Base-by-base conservation (phyloP, 2,888 invertebrate species). In the Troides helena region DNA sequence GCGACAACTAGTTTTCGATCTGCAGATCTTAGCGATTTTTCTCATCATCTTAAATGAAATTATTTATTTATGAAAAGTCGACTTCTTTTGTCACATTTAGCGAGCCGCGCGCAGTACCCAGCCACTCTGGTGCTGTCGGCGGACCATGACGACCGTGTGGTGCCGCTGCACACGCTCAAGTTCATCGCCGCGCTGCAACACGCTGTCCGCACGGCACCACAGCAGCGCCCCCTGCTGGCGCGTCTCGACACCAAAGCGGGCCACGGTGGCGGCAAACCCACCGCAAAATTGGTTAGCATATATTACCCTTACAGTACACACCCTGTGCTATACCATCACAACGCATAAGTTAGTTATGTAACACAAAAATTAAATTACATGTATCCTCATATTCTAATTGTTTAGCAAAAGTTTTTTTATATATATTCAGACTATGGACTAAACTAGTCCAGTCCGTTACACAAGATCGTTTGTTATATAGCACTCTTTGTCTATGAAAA, bases 71-170 rank as follows among this genome's bases (percentile, higher is more conserved):
- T 0, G 10, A 39, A 39, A 39, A 10, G 39, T 39, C 8, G 39
- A 39, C 10, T 39, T 0, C 30, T 30, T 39, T 39, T 39, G 39
- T 39, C 61, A 56, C 18, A 30, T n/a, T 23, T 60, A 71, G 69
- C 56, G 74, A 86, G 82, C 25, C 85, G 87, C 10, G 84, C 85
- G 14, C 95, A 98, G 88, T 99, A 99, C 94, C 99, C 99, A 8
- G 96, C 99, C 23, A 96, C 96, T 25, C 92, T 99, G 74, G 94
- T 99, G 72, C 92, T 98, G 77, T 99, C 99, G n/a, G 99, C 98
- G 25, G 99, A 99, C 93, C 99, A 99, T 90, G 99, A 99, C 92
- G 99, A 99, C 93, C 95, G 99, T 77, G 99, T 99, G 74, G 99
- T 99, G 75, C 99, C 99, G 65, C 94, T 98, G 75, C 99, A 99